These are phyloP conservation scores for Lepidothrix coronata DNA, from an alignment of 2,113 vertebrate genomes.

Conservation along the genomic window DNA sequence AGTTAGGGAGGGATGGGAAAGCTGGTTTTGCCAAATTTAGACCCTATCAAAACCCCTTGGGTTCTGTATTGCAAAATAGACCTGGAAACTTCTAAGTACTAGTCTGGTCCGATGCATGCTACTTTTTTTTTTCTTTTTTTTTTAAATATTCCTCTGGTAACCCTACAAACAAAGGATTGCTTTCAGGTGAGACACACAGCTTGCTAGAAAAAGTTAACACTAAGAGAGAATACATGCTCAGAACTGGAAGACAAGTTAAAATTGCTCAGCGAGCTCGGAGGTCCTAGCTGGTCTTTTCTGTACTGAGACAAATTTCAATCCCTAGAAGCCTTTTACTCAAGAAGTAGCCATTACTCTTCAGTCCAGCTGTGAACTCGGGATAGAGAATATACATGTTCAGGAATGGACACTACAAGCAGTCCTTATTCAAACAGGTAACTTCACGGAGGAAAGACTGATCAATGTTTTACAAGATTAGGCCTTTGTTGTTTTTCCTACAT, in stretches of 20 bases:
- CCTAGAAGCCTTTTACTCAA: neutral
- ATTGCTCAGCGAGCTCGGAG: neutral
- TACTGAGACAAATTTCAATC: neutral
- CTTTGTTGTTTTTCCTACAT: neutral
- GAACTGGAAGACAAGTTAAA: neutral
- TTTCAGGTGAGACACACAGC: neutral
- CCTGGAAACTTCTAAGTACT: neutral
- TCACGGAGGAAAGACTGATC: neutral
- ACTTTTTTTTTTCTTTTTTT: rapidly evolving
- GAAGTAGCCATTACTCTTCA: neutral
- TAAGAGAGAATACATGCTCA: neutral
- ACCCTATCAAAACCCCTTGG: slow-evolving; percentile 6
- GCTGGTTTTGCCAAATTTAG: slow-evolving; percentile 41
- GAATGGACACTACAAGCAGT: neutral
- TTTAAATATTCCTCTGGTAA: neutral
- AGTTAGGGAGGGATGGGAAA: slow-evolving; percentile 36
- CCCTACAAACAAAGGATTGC: neutral
- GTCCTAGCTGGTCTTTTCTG: neutral
- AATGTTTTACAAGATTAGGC: neutral
- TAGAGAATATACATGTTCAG: neutral
- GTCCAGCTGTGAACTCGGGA: neutral
- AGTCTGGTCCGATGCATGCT: neutral
- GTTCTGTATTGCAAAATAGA: slow-evolving; percentile 27
- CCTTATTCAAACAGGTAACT: neutral
- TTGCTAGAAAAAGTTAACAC: neutral